A percentile compares a stretch with the other conserved stretches of the same genome.
Conservation (phyloP, 2,113 vertebrate species). For the Apteryx owenii region DNA sequence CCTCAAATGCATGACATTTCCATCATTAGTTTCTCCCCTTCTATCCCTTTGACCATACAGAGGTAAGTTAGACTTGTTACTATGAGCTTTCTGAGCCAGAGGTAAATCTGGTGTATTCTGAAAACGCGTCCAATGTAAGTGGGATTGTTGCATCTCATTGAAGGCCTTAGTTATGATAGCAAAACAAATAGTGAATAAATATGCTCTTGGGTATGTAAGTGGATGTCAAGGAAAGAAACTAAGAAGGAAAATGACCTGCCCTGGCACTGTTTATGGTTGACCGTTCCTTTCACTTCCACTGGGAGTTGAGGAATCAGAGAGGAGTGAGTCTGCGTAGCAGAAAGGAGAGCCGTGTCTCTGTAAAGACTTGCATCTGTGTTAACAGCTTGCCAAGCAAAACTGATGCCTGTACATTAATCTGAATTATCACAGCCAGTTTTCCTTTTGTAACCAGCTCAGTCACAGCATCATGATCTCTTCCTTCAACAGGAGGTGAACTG, state of each 20-base stretch:
- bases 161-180: conserved; percentile 21
- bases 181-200: conserved; percentile 24
- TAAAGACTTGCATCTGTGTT: conserved; percentile 28
- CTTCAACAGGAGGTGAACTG: background rate
- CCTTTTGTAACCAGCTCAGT: conserved; percentile 11
- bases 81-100: conserved; percentile 19
- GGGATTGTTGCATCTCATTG: background rate
- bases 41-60: background rate
- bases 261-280: background rate
- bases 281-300: background rate
- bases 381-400: conserved; percentile 22
- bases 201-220: conserved; percentile 19
- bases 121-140: background rate
- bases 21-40: background rate
- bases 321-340: background rate
- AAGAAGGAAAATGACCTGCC: background rate
- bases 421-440: conserved; percentile 48
- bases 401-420: background rate
- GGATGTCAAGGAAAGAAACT: background rate
- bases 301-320: background rate
- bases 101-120: background rate
- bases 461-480: background rate
- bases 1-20: background rate
- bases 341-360: background rate
- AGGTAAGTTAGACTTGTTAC: conserved; percentile 19